Conservation (phyloP, 2,113 vertebrate genomes). For the Hirundichthys speculiger region DNA sequence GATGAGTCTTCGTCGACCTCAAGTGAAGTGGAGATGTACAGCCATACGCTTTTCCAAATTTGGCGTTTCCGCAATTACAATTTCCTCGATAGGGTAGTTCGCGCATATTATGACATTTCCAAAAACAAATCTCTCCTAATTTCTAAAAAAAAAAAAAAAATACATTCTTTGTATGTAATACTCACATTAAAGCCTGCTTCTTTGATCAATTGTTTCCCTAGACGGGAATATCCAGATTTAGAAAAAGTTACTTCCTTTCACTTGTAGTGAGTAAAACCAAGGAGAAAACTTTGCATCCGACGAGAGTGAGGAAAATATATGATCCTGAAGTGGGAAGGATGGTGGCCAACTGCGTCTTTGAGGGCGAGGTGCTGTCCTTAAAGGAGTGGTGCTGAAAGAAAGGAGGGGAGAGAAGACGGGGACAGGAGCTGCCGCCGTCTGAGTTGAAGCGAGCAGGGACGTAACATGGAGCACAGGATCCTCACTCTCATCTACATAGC, state of each 20-base stretch:
- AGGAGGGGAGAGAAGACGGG: constrained; percentile 72
- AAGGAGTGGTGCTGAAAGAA: constrained; percentile 81
- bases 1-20: constrained; percentile 11
- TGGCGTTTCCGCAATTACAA: constrained; percentile 25
- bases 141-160: no score
- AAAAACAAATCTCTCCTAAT: not conserved
- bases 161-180: constrained; percentile 22
- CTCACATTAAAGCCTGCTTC: constrained; percentile 68
- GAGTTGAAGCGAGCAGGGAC: constrained; percentile 76
- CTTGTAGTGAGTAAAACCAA: constrained; percentile 51
- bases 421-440: constrained; percentile 79
- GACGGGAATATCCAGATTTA: constrained; percentile 43
- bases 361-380: constrained; percentile 80
- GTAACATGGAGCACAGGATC: constrained; percentile 79
- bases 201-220: constrained; percentile 30
- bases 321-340: constrained; percentile 65
- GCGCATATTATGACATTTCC: not conserved
- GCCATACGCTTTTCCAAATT: constrained; percentile 22
- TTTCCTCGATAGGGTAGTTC: constrained; percentile 20
- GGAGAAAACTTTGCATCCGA: constrained; percentile 68
- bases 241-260: constrained; percentile 68
- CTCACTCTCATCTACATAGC: constrained; percentile 82
- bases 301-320: constrained; percentile 27
- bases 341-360: constrained; percentile 57
- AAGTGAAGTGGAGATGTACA: constrained; percentile 17